A percentile compares a stretch with the other conserved stretches of the same genome.
Conservation (phyloP, 2,113 vertebrate genomes). For the Nansenia antarctica region DNA sequence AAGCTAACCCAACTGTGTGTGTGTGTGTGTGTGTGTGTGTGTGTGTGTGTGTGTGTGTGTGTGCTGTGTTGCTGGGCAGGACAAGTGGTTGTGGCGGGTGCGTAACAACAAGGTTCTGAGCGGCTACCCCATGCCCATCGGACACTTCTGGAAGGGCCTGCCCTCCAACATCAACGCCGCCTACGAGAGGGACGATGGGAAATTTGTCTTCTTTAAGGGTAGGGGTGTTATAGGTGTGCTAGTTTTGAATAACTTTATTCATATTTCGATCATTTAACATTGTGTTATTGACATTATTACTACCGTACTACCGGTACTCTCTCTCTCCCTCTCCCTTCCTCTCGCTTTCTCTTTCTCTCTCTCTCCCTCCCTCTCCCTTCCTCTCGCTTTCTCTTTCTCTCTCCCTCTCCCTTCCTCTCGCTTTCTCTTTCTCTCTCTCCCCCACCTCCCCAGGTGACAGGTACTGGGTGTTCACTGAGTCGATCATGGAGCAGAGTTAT, state of each 20-base stretch:
- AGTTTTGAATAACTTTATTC: neutral
- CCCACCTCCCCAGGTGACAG: conserved; percentile 85
- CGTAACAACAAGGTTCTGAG: conserved; percentile 84
- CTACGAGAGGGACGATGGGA: conserved; percentile 87
- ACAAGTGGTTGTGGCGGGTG: conserved; percentile 89
- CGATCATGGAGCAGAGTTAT: conserved; percentile 83
- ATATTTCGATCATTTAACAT: neutral
- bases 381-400: neutral
- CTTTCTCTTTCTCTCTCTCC: neutral
- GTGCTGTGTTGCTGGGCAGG: conserved; percentile 56
- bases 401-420: neutral
- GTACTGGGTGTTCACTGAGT: conserved; percentile 88
- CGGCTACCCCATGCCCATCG: conserved; percentile 85
- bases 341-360: neutral
- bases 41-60: too few relatives aligned
- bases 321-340: neutral
- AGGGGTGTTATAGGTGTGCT: conserved; percentile 3
- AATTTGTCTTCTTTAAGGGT: conserved; percentile 95
- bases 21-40: too few relatives aligned
- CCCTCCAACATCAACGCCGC: conserved; percentile 85
- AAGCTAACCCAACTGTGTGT: too few relatives aligned
- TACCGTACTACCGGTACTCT: neutral
- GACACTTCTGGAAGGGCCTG: conserved; percentile 89
- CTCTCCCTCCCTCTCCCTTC: too few relatives aligned
- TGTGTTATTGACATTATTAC: neutral